Evolutionary conservation across 2,797 vertebrate species (phyloP), one percentile per base, ranked within the genome.

Genomic region (Sardinella longiceps): DNA sequence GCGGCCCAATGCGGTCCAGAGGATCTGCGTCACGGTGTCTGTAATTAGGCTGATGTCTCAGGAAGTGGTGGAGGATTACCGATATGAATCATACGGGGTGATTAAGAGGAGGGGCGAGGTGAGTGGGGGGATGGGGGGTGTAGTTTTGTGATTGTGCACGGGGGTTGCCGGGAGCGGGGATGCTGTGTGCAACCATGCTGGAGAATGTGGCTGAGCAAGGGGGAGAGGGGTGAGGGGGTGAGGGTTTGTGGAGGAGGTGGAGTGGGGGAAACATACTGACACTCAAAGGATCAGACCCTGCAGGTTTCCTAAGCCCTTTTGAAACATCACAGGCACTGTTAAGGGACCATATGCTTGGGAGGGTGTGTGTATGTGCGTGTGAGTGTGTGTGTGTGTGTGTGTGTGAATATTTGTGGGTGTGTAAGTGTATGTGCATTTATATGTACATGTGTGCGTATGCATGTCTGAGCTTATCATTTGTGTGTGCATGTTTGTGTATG

Each of bases 221-320:
- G 11, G 66, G 33, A 0, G 14, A 18, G 15, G 30, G 66, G 60
- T 14, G 60, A 2, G 2, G n/a, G 60, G 25, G 53, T 5, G 18
- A n/a, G 53, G 53, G 53, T n/a, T 5, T 1, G 53, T 23, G n/a
- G 58, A 30, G 28, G 30, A 51, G 2, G 63, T 1, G 28, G 28
- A 14, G 66, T 5, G 28, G 14, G 30, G 66, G 30, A 5, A 15
- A 9, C 66, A 74, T 39, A 74, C 66, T 74, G 66, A 74, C 66
- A 74, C 66, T 74, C 66, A 74, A 15, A 39, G 66, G 66, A 74
- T 74, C 66, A 74, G 33, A 33, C 88, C 88, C 90, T 83, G 37
- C 86, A 74, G 86, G 89, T 88, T 87, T 89, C 89, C 89, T 94
- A 94, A 94, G 93, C 93, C 91, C 91, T 90, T 89, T 90, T 91